A percentile compares a stretch with the other conserved stretches of the same genome.
These are phyloP conservation scores for Anguilla pacifica DNA, from an alignment of 2,797 vertebrate genomes.

Conservation along the genomic window DNA sequence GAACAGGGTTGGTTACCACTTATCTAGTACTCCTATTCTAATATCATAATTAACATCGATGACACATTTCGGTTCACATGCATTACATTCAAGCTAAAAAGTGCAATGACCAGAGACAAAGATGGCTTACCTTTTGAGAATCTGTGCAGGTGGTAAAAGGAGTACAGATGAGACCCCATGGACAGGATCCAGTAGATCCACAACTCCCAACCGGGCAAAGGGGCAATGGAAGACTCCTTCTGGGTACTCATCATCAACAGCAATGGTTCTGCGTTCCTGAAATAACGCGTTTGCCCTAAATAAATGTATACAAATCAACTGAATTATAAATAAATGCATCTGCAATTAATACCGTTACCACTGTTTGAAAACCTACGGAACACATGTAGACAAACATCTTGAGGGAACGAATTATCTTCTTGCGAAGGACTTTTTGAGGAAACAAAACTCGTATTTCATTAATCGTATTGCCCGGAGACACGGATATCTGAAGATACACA, in stretches of 20 bases:
- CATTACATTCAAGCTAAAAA: background rate
- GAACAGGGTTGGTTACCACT: no score
- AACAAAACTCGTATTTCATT: background rate
- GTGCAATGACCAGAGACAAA: background rate
- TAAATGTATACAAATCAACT: background rate
- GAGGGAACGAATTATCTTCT: no score
- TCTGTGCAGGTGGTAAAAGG: conserved; percentile 74
- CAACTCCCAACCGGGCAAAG: conserved; percentile 67
- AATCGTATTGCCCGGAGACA: background rate
- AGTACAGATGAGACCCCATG: conserved; percentile 73
- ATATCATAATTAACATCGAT: no score
- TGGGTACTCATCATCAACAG: conserved; percentile 56
- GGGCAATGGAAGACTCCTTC: conserved; percentile 47
- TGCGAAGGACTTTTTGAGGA: background rate
- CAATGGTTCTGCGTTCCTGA: conserved; percentile 14
- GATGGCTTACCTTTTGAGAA: conserved; percentile 72
- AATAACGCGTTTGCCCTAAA: background rate
- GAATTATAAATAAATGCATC: background rate
- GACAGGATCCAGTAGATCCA: conserved; percentile 73
- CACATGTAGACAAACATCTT: background rate
- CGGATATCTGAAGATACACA: background rate
- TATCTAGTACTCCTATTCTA: background rate
- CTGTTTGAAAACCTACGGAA: background rate
- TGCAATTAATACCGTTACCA: background rate
- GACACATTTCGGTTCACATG: background rate